Evolutionary conservation across 2,113 vertebrate genomes (phyloP), one percentile per base, ranked within the genome.

Genomic region (Tapirus terrestris): DNA sequence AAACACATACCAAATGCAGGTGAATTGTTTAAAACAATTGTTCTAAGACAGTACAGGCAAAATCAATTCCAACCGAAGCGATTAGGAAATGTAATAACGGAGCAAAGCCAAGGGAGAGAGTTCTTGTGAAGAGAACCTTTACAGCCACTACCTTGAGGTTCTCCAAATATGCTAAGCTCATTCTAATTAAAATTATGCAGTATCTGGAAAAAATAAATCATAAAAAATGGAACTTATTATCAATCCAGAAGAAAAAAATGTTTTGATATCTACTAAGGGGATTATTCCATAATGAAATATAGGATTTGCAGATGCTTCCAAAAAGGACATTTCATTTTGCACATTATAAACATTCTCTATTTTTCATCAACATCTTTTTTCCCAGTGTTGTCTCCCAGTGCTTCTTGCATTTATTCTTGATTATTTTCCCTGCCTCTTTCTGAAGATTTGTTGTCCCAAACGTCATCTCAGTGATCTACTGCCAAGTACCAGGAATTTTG

Each of bases 121-220:
- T 5, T 53, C n/a, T 63, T 11, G 8, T 43, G 39, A 90, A 97
- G 33, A 48, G 11, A 43, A 94, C n/a, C 5, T 43, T 45, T 13
- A 68, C 7, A 51, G 29, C 8, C 53, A 36, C 21, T 68, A 21
- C 29, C 85, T 31, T 45, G n/a, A 89, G 9, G 31, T 45, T 79
- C 6, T 77, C 82, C n/a, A 68, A 91, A 67, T 82, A 86, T 65
- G 13, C 8, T 70, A 80, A 43, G 8, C 16, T 93, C 68, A 86
- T 95, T 96, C 43, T 92, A 96, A 70, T 89, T 83, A 95, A 95
- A 79, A 61, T 92, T 79, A 90, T 82, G 5, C 13, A 93, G 8
- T 86, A n/a, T 33, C 5, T 72, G 29, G 27, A 80, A 91, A 70
- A 93, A 79, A 67, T 12, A 51, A 95, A 58, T 8, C 85, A 94